Evolutionary conservation across 2,797 vertebrate species (phyloP).

Genomic region (Eulemur rubriventer): DNA sequence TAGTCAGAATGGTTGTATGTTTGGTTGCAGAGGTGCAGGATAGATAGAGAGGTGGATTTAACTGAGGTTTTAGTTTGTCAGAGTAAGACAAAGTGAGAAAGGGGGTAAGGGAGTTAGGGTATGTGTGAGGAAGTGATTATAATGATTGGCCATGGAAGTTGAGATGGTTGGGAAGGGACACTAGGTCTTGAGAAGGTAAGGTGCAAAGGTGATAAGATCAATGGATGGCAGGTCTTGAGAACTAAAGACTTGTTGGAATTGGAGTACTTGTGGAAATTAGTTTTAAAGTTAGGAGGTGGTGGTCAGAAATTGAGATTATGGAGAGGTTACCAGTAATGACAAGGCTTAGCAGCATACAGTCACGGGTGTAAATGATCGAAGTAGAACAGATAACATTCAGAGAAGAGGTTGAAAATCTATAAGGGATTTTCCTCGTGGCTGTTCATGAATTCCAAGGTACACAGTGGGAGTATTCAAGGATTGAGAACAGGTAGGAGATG

Average conservation of each 20-base stretch:
- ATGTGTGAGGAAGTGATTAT: background rate
- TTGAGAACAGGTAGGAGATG: background rate
- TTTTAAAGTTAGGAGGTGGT: background rate
- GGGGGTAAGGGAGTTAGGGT: background rate
- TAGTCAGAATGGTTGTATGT: background rate
- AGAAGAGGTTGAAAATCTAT: background rate
- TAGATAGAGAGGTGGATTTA: background rate
- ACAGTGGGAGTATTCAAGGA: background rate
- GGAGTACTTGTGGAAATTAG: background rate
- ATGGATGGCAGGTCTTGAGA: background rate
- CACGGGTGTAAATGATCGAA: background rate
- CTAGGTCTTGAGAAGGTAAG: background rate
- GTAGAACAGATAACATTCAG: background rate
- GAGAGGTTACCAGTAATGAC: background rate
- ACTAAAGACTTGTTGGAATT: background rate
- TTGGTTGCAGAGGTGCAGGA: background rate
- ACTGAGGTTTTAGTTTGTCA: background rate
- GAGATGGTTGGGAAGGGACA: background rate
- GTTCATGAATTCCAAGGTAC: background rate
- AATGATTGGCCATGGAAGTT: background rate
- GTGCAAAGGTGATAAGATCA: background rate
- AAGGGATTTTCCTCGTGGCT: background rate
- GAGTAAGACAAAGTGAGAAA: background rate
- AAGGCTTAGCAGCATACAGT: background rate
- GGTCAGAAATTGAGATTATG: background rate